A percentile compares a stretch with the other conserved stretches of the same genome.
phyloP scores from a whole-genome alignment of 2,797 vertebrate genomes.

The Brotula barbata region DNA sequence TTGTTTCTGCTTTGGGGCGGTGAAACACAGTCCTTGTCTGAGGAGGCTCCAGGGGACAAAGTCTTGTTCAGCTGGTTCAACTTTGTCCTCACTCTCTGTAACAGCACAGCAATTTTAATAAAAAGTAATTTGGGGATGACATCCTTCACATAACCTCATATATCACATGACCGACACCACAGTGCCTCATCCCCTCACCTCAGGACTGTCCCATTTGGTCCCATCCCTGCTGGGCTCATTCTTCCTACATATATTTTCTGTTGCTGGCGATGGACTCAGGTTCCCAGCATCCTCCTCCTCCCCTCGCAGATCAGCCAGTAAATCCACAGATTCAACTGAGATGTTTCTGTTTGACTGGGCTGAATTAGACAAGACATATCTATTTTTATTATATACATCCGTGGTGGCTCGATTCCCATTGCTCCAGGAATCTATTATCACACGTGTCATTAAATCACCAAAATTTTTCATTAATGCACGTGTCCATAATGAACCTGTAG shows the following conservation, averaged over 20 bases:
- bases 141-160: not conserved
- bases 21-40: constrained; percentile 1
- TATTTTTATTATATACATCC: not conserved
- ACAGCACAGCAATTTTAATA: not conserved
- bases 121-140: no score
- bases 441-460: not conserved
- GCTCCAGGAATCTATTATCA: not conserved
- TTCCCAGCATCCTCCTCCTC: constrained; percentile 39
- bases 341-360: not conserved
- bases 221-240: not conserved
- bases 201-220: not conserved
- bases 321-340: constrained; percentile 40
- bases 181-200: not conserved
- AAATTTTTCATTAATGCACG: not conserved
- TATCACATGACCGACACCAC: no score
- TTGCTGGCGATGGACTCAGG: not conserved
- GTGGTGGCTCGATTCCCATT: not conserved
- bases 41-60: not conserved
- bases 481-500: no score
- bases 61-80: constrained; percentile 2
- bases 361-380: constrained; percentile 7
- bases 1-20: not conserved
- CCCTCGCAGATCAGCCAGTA: constrained; percentile 35
- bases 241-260: not conserved
- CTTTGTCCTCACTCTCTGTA: constrained; percentile 10